Conservation (phyloP, 1,140 invertebrate genomes). For the Bilobella aurantiaca region DNA sequence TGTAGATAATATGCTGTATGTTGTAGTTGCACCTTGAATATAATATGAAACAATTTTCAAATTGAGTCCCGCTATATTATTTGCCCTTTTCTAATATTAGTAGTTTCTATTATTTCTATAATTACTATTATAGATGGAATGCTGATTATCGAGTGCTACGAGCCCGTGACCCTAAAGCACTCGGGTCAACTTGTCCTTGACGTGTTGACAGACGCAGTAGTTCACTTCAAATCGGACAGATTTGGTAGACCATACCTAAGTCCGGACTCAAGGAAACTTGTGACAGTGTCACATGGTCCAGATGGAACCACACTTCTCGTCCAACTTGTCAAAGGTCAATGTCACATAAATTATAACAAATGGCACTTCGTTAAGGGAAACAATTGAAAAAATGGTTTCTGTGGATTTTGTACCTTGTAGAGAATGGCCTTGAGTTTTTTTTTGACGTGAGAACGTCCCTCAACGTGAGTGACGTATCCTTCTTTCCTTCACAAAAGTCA, state of each 20-base stretch:
- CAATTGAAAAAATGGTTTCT: not conserved
- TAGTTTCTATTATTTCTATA: constrained; percentile 1
- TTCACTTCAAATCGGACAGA: constrained; percentile 53
- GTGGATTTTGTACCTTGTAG: constrained; percentile 39
- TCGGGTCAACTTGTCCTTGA: constrained; percentile 63
- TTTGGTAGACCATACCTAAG: constrained; percentile 58
- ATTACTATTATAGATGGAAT: constrained; percentile 53
- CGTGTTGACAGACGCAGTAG: constrained; percentile 62
- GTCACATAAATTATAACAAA: constrained; percentile 5
- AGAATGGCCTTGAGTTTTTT: constrained; percentile 54
- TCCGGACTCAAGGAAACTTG: constrained; percentile 59
- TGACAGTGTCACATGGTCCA: constrained; percentile 52
- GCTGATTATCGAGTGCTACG: constrained; percentile 59
- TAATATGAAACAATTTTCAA: too few relatives aligned
- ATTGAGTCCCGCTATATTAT: too few relatives aligned
- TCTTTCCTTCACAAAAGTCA: constrained; percentile 61
- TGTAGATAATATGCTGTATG: too few relatives aligned
- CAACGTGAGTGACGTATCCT: constrained; percentile 64
- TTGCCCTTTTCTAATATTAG: not conserved
- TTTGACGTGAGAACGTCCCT: constrained; percentile 69
- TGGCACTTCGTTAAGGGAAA: not conserved
- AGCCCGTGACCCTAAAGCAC: constrained; percentile 51
- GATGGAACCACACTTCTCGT: constrained; percentile 57
- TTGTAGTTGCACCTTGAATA: too few relatives aligned
- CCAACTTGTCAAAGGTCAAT: constrained; percentile 53